phyloP scores from a whole-genome alignment of 2,113 vertebrate species.

The Ploceus nigricollis region DNA sequence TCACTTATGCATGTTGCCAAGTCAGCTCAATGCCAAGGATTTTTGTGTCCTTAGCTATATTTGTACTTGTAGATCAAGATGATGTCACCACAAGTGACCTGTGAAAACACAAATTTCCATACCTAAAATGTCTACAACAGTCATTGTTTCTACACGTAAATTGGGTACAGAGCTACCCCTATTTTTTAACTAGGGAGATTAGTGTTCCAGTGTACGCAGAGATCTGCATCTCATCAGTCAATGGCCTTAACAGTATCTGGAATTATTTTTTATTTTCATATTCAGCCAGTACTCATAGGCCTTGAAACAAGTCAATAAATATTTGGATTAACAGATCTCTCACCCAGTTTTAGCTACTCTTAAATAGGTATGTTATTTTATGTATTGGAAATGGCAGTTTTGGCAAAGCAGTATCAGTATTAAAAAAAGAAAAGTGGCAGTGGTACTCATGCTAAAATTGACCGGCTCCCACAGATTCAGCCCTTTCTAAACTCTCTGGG shows the following conservation, averaged over 20 bases:
- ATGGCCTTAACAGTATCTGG: neutral
- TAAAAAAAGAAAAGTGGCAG: neutral
- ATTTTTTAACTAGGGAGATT: neutral
- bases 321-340: neutral
- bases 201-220: neutral
- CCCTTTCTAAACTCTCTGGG: neutral
- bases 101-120: neutral
- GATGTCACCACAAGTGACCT: neutral
- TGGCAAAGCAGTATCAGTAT: neutral
- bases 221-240: neutral
- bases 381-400: neutral
- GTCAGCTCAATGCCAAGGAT: neutral
- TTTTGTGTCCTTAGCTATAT: neutral
- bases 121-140: neutral
- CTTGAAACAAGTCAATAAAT: neutral
- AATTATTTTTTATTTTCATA: neutral
- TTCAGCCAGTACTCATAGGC: neutral
- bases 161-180: neutral
- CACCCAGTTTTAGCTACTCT: neutral
- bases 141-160: neutral
- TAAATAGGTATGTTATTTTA: neutral
- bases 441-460: neutral
- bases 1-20: neutral
- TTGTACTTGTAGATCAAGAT: constrained; percentile 32
- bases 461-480: neutral